phyloP scores from a whole-genome alignment of 2,797 vertebrate species.

The Enteromius unitaeniatus region DNA sequence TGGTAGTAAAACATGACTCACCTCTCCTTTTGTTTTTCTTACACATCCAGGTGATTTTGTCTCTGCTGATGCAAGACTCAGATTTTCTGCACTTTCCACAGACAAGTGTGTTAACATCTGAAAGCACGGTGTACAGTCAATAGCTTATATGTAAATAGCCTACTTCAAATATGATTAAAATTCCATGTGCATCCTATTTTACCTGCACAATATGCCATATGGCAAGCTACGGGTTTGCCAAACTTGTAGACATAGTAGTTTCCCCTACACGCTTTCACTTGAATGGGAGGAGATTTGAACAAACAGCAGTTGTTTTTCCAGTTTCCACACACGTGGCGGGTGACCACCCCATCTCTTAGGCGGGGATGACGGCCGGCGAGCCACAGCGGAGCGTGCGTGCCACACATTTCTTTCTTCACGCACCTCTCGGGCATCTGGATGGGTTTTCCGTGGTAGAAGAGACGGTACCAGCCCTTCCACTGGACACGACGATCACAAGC shows the following conservation, averaged over 20 bases:
- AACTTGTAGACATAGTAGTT: slow-evolving; percentile 64
- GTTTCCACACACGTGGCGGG: slow-evolving; percentile 60
- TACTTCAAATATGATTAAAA: neutral
- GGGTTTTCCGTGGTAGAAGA: slow-evolving; percentile 64
- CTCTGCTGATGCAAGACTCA: slow-evolving; percentile 66
- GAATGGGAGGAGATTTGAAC: slow-evolving; percentile 64
- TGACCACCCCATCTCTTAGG: slow-evolving; percentile 61
- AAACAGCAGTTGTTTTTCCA: slow-evolving; percentile 66
- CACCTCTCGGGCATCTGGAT: slow-evolving; percentile 70
- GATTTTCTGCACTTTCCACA: slow-evolving; percentile 64
- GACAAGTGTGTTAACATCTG: slow-evolving; percentile 67
- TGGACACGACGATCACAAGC: slow-evolving; percentile 59
- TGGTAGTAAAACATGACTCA: slow-evolving; percentile 29
- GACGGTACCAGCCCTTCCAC: slow-evolving; percentile 68
- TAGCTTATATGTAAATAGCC: neutral
- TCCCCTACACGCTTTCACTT: slow-evolving; percentile 64
- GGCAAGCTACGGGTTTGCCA: slow-evolving; percentile 49
- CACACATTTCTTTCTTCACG: slow-evolving; percentile 60
- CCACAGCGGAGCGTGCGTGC: slow-evolving; percentile 68
- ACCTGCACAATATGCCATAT: slow-evolving; percentile 60
- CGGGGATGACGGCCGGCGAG: slow-evolving; percentile 60
- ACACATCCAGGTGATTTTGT: slow-evolving; percentile 69
- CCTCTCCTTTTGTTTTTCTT: slow-evolving; percentile 56
- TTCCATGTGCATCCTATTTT: neutral
- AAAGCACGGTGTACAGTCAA: slow-evolving; percentile 17